Base-by-base conservation (phyloP, 2,113 vertebrate genomes). In the Clarias gariepinus region DNA sequence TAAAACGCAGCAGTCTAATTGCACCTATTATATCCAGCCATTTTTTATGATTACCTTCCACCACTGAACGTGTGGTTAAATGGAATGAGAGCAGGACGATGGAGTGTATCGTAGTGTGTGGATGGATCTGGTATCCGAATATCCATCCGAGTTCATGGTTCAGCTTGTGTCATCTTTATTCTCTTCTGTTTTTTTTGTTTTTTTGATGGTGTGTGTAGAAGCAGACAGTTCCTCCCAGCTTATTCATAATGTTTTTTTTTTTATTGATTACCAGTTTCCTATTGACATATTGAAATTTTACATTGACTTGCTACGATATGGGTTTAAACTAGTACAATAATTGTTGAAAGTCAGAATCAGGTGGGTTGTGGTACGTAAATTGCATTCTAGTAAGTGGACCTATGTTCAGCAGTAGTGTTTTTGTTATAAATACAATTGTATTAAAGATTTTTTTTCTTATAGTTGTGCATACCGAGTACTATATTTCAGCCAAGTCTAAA, bases 201-300 rank as follows among this genome's bases (percentile, higher is more conserved):
- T 33, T 74, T 16, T 61, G 10, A 47, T 82, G 61, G 9, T n/a
- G 69, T 73, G 69, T 63, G 71, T 41, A 19, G 16, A 57, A 52
- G 52, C 52, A 58, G 28, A 61, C 55, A 61, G 55, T 71, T 77
- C n/a, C 87, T 58, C n/a, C n/a, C 71, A 73, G 23, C 47, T 69
- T 60, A 53, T 79, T 85, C n/a, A n/a, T n/a, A n/a, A n/a, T n/a
- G n/a, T n/a, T n/a, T n/a, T n/a, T n/a, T 58, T 78, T 83, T 89
- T 47, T 8, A 87, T 87, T 87, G 82, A 74, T 79, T 68, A 76
- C 76, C 82, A 6, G 23, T 19, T 25, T 61, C 21, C 55, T 30
- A 19, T n/a, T 69, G 78, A 8, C 41, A 33, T 81, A 76, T 76
- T 13, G 41, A n/a, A 66, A 68, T 33, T 68, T 57, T 4, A 16